These are phyloP conservation scores for Poeciliopsis turrubarensis DNA, from an alignment of 2,113 vertebrate species.

Conservation along the genomic window DNA sequence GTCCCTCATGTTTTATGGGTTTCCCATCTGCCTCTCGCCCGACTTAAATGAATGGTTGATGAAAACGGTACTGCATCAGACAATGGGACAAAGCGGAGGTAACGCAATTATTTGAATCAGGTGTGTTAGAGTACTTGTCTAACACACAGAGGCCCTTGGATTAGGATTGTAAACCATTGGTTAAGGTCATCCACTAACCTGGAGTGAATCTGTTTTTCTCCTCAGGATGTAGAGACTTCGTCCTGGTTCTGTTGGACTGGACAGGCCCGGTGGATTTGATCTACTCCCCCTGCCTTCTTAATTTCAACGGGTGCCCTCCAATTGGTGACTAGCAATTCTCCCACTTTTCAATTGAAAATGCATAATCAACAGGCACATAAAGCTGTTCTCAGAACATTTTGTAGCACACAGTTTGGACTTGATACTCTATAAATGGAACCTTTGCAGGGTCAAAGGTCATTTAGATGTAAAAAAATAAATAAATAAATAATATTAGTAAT, in stretches of 20 bases:
- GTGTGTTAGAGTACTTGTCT: no score
- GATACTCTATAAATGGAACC: conserved; percentile 23
- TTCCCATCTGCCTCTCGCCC: neutral
- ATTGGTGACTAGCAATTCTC: conserved; percentile 37
- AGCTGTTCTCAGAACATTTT: conserved; percentile 27
- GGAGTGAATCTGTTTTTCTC: conserved; percentile 15
- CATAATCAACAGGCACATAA: neutral
- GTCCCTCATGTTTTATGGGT: neutral
- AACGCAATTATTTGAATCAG: no score
- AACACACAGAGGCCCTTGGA: no score
- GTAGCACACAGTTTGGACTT: conserved; percentile 42
- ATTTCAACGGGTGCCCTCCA: conserved; percentile 23
- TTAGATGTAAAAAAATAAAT: conserved; percentile 15
- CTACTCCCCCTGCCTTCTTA: conserved; percentile 14
- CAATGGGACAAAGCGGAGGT: no score
- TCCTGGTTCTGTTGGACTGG: conserved; percentile 49
- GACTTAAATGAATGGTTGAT: neutral
- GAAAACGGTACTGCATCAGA: neutral
- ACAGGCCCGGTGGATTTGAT: conserved; percentile 39
- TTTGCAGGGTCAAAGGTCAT: conserved; percentile 10
- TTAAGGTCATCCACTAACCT: conserved; percentile 25
- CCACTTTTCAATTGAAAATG: conserved; percentile 38
- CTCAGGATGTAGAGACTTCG: conserved; percentile 38
- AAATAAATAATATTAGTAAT: no score
- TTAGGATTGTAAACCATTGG: no score